Base-by-base conservation (phyloP, 2,888 invertebrate genomes). In the Drosophila conformis region DNA sequence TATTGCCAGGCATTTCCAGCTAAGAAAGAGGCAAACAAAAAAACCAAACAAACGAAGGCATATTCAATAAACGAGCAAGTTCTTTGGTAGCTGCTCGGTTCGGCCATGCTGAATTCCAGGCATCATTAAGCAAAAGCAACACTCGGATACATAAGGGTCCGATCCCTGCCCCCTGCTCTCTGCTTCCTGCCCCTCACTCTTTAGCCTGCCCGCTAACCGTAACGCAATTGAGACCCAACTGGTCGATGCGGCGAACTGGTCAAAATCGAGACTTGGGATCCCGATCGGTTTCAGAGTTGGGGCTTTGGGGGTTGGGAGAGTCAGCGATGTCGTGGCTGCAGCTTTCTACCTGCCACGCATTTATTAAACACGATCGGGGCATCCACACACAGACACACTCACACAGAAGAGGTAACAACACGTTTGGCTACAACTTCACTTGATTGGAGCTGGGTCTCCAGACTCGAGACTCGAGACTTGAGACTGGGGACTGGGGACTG, bases 41-140 rank as follows among this genome's bases (percentile, higher is more conserved):
- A 33, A 65, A 33, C 36, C 18, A 53, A 52, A 57, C 67, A 56
- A 51, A 48, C 52, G 74, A 46, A 68, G 74, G 25, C 10, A 29
- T 79, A 78, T 77, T 78, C 78, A 81, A 85, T 89, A 82, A 84
- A 69, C 82, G 72, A 58, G 36, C 60, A 53, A 61, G 62, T 64
- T 77, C 67, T 70, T 75, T 51, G 35, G 61, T 21, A 18, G 56
- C 21, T 54, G 54, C 36, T 29, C 36, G 15, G 4, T 77, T 84
- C 91, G 91, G 91, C 91, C 91, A 91, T 91, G 90, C 91, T 91
- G 91, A 83, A 91, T 91, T 91, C 91, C 90, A 85, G 73, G 83
- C 84, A 89, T 85, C 84, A 85, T 85, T 85, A 85, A 87, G 82
- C 76, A 73, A 76, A 69, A 65, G 76, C 73, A 80, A 82, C 85